A percentile compares a stretch with the other conserved stretches of the same genome.
Evolutionary conservation across 2,797 vertebrate genomes (phyloP).

Genomic region (Cephalopachus bancanus): DNA sequence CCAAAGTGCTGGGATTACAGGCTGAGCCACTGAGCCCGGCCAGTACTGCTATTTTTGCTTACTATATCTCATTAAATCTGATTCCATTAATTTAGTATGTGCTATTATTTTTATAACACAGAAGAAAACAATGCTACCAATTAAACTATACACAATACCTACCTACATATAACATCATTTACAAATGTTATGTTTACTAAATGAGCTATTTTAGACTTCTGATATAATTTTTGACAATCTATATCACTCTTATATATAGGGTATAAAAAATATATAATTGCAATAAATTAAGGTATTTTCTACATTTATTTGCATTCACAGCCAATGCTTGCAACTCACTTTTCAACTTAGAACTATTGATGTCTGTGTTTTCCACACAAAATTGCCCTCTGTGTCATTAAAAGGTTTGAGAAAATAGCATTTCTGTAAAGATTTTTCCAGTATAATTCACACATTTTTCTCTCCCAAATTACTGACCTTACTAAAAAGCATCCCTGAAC

Average conservation of each 20-base stretch:
- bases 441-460: neutral
- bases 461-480: neutral
- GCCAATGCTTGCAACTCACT: neutral
- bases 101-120: conserved; percentile 6
- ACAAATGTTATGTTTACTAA: conserved; percentile 7
- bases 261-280: conserved; percentile 30
- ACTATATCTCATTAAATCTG: neutral
- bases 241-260: neutral
- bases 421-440: conserved; percentile 11
- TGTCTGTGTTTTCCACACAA: neutral
- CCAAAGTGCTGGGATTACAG: no score
- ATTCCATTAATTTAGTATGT: neutral
- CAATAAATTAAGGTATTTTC: neutral
- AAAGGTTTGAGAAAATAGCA: neutral
- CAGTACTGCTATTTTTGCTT: neutral
- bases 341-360: conserved; percentile 13
- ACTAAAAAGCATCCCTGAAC: neutral
- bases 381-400: neutral
- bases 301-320: neutral
- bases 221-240: neutral
- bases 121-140: conserved; percentile 4
- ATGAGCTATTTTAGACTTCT: neutral
- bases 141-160: neutral
- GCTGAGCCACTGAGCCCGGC: neutral
- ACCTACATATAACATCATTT: no score